Base-by-base conservation (phyloP, 2,797 vertebrate species). In the Lagorchestes hirsutus region DNA sequence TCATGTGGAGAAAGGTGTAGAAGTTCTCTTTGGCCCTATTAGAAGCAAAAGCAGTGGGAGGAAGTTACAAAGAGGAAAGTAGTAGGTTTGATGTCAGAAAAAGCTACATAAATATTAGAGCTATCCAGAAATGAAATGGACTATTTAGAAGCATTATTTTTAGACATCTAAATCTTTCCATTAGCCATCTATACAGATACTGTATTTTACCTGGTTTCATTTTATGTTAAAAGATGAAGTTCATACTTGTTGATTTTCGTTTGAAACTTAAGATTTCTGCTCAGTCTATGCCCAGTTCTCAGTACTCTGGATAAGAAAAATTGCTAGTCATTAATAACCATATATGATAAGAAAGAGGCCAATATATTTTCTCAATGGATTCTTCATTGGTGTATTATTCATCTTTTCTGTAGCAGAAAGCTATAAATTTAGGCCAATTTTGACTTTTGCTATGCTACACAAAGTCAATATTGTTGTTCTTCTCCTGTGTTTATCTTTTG, bases 401-500 rank as follows among this genome's bases (percentile, higher is more conserved):
- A 94, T 95, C 90, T 90, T 96, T 96, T 97, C 92, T 97, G 1
- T 90, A 95, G n/a, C 62, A 62, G 16, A 46, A 56, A 91, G 54
- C 24, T 96, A 34, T 90, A 56, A 50, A 62, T 93, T 93, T 95
- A 90, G 82, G 34, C 40, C 92, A 56, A 96, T 92, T 82, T 94
- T 96, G 96, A 95, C 93, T 95, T 96, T 97, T 5, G 97, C 96
- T 92, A 34, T 92, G 52, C 29, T 55, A 22, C 0, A n/a, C 22
- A 54, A 31, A 91, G 16, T 91, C n/a, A 91, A 34, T 22, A 22
- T 29, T 90, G 58, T 57, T 95, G 5, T 93, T 95, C 82, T 92
- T 94, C 1, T 96, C 2, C 13, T 96, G 50, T 93, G 94, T 29
- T 95, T 97, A 18, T 93, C 96, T 98, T 3, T 98, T 97, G 97